Evolutionary conservation across 2,797 vertebrate genomes (phyloP), one percentile per base, ranked within the genome.

Genomic region (Echiichthys vipera): DNA sequence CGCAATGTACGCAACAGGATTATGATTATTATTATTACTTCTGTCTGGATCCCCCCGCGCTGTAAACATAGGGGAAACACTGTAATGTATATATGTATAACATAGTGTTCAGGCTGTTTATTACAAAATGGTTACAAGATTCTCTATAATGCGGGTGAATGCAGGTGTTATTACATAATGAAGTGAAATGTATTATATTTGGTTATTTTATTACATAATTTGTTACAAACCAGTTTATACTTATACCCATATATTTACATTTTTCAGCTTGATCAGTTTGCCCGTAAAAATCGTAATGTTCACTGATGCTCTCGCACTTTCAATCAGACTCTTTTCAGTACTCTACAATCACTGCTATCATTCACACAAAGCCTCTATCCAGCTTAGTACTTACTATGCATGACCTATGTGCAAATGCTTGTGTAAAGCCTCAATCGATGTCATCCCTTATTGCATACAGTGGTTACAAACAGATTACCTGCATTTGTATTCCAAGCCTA

Each of bases 401-500:
- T 54, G 63, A 79, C 71, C 68, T 64, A 56, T 56, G 74, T 69
- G 70, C 65, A 74, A 83, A 77, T 24, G 54, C 49, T 36, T 46
- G 56, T 56, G 74, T 57, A 68, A 72, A 53, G 58, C 74, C 65
- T 69, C 80, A 57, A 25, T 67, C 10, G 74, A 77, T 65, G 65
- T 30, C 74, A 17, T 29, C 55, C 29, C 40, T 54, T 58, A 62
- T 61, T 71, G 59, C 65, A 49, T 18, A 61, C 43, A 63, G 59
- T 30, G 45, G 70, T 63, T 77, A 25, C 64, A 74, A 70, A 57
- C 70, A 72, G 43, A 87, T 71, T 32, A 68, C 66, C 64, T 69
- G 20, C 53, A 71, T 87, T 88, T 74, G 71, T 78, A 88, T 88
- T 89, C 68, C 15, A 0, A 8, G 53, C 57, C 77, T 56, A 61